Conservation (phyloP, 2,888 invertebrate genomes). For the Morpho achilles region DNA sequence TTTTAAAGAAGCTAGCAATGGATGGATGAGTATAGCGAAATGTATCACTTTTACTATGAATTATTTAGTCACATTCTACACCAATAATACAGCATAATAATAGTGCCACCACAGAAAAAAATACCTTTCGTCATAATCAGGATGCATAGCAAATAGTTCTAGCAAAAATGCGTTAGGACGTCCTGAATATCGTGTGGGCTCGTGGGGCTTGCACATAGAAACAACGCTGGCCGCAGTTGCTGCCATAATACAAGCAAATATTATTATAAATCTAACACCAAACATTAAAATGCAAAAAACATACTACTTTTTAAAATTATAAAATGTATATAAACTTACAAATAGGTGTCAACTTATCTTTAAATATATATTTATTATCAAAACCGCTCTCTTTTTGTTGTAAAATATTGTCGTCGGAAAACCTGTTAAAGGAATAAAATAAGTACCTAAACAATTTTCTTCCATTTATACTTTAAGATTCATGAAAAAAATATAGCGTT, state of each 20-base stretch:
- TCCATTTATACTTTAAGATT: too few relatives aligned
- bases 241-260: background rate
- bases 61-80: too few relatives aligned
- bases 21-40: too few relatives aligned
- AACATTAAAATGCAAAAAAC: background rate
- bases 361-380: slow-evolving; percentile 25
- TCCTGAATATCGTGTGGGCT: slow-evolving; percentile 57
- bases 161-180: slow-evolving; percentile 80
- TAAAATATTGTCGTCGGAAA: slow-evolving; percentile 2
- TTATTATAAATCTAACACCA: background rate
- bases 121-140: slow-evolving; percentile 75
- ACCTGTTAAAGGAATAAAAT: background rate
- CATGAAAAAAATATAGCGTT: too few relatives aligned
- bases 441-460: too few relatives aligned
- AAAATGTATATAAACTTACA: slow-evolving; percentile 18
- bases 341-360: slow-evolving; percentile 19
- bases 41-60: too few relatives aligned
- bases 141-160: slow-evolving; percentile 79
- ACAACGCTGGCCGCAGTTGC: slow-evolving; percentile 4
- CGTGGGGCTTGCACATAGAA: slow-evolving; percentile 27
- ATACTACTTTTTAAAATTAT: background rate
- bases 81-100: background rate
- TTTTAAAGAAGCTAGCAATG: too few relatives aligned
- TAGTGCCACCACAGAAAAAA: background rate
- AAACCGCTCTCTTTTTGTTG: slow-evolving; percentile 22